These are phyloP conservation scores for Thryonomys swinderianus DNA, from an alignment of 2,113 vertebrate genomes.

Conservation along the genomic window DNA sequence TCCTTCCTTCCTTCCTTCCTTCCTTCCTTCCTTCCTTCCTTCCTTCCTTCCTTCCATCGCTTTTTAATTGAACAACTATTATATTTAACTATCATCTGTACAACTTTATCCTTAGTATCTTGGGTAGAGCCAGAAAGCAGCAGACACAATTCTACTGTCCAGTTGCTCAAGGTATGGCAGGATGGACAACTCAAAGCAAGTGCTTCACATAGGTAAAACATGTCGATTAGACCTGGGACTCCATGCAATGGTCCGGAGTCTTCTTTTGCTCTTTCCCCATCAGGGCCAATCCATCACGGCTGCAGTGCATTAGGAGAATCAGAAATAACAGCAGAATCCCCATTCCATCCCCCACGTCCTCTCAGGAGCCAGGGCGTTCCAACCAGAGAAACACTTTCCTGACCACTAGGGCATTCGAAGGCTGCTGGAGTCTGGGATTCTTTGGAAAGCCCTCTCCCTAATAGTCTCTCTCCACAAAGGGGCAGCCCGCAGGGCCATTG, in stretches of 20 bases:
- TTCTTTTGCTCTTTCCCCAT: not conserved
- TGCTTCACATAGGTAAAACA: not conserved
- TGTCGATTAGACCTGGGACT: not conserved
- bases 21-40: no score
- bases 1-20: no score
- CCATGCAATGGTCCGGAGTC: fast-evolving
- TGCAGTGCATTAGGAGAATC: not conserved
- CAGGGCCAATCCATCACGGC: not conserved
- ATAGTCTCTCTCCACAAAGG: not conserved
- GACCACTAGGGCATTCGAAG: not conserved
- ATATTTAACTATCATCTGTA: not conserved
- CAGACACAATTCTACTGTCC: fast-evolving
- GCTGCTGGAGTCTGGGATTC: not conserved
- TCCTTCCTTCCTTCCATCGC: not conserved
- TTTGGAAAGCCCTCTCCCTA: not conserved
- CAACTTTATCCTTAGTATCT: not conserved
- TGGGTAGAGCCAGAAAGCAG: not conserved
- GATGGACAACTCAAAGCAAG: not conserved
- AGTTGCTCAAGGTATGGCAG: not conserved
- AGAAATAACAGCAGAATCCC: not conserved
- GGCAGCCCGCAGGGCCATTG: not conserved
- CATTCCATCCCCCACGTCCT: not conserved
- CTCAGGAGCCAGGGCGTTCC: not conserved
- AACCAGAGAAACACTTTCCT: not conserved
- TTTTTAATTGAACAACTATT: not conserved